Evolutionary conservation across 2,797 vertebrate genomes (phyloP).

Genomic region (Chiloscyllium punctatum): DNA sequence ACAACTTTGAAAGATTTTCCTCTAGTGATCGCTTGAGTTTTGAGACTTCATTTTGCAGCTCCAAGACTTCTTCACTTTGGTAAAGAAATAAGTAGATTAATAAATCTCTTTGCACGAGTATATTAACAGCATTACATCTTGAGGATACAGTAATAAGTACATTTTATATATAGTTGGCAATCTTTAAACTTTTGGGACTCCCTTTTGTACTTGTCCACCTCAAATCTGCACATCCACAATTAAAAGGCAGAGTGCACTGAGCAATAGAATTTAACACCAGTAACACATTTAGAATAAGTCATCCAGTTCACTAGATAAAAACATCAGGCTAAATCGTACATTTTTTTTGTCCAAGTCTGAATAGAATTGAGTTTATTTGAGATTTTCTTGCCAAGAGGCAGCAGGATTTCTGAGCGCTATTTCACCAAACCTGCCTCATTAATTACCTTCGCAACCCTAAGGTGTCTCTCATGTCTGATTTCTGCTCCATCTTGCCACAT

Average conservation of each 20-base stretch:
- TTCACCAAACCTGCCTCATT: no score
- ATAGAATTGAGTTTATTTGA: no score
- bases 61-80: conserved; percentile 49
- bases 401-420: no score
- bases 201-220: neutral
- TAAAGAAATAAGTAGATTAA: neutral
- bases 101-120: neutral
- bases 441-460: no score
- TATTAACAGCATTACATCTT: neutral
- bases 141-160: neutral
- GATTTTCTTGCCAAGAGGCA: no score
- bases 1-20: conserved; percentile 57
- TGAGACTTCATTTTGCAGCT: conserved; percentile 61
- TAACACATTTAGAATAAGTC: neutral
- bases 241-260: neutral
- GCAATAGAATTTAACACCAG: neutral
- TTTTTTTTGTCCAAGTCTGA: neutral
- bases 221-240: neutral
- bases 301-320: neutral
- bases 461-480: no score
- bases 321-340: neutral
- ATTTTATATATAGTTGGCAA: neutral
- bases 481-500: no score
- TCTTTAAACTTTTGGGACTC: neutral
- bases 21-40: conserved; percentile 48